Evolutionary conservation across 2,113 vertebrate species (phyloP), one percentile per base, ranked within the genome.

Genomic region (Cariama cristata): DNA sequence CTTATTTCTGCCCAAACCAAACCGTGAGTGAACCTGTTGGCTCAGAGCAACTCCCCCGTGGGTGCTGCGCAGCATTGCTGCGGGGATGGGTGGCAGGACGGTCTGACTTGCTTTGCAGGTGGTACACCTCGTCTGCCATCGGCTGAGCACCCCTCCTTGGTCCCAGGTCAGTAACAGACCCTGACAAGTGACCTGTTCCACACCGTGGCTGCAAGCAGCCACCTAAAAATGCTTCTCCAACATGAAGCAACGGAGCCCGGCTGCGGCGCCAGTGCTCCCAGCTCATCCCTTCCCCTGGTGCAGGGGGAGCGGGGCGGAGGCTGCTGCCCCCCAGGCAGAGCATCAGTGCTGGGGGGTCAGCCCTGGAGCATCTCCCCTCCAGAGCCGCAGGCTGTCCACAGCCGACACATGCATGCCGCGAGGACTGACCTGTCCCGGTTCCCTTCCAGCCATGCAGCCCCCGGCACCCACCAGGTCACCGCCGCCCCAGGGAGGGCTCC

Each of bases 101-200:
- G 9, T 22, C 45, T 33, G 62, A 3, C 40, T 87, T 49, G 26
- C 45, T 42, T 82, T 92, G 27, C 79, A 97, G 97, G 97, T 62
- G 96, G 94, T 1, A 56, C 62, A 2, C 59, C 50, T 7, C 80
- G 14, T 28, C 63, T 93, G 55, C 59, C 28, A 0, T 15, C n/a
- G 2, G 88, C 40, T 5, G 52, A 11, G 4, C 64, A 55, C 10
- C 23, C n/a, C 33, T 33, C 66, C 44, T 28, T 4, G 17, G 15
- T 23, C 56, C 67, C 94, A 92, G 87, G 97, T 95, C 74, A 96
- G 95, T 91, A 9, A 14, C 28, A 21, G n/a, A 2, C 71, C 50
- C 80, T 18, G 2, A 7, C 12, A 4, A 19, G 63, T 5, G 44
- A 18, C n/a, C 45, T 14, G 1, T 8, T 30, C 30, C 44, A 8